phyloP scores from a whole-genome alignment of 2,888 invertebrate genomes.

The Cerastis rubricosa region DNA sequence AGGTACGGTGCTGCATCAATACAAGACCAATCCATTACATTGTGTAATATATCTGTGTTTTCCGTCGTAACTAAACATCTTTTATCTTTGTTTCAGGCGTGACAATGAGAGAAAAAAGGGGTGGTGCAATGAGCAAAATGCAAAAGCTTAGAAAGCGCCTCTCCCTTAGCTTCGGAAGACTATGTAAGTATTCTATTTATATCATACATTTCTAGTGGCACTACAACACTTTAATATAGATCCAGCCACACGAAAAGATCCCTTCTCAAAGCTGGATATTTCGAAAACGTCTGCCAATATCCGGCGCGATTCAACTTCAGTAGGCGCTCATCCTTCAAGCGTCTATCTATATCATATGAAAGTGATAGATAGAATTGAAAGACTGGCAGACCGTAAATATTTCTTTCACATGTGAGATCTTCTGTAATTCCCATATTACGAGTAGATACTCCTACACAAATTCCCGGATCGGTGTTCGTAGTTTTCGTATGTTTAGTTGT shows the following conservation, averaged over 20 bases:
- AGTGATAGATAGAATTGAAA: conserved; percentile 48
- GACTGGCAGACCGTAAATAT: conserved; percentile 31
- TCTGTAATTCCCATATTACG: conserved; percentile 13
- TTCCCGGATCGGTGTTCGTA: conserved; percentile 1
- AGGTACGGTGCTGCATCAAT: not conserved
- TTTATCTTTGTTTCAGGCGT: conserved; percentile 92
- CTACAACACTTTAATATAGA: conserved; percentile 38
- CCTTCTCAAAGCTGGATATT: conserved; percentile 53
- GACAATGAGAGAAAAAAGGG: conserved; percentile 98
- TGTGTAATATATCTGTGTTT: not conserved
- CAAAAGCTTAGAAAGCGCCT: conserved; percentile 98
- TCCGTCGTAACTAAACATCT: conserved; percentile 57
- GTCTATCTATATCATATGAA: conserved; percentile 33
- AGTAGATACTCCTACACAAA: not conserved
- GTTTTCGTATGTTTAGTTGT: not conserved
- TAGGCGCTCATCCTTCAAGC: conserved; percentile 44
- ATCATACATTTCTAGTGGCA: conserved; percentile 32
- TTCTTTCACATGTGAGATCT: conserved; percentile 32
- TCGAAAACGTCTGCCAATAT: conserved; percentile 53
- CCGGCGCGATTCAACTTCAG: conserved; percentile 51
- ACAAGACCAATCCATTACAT: not conserved
- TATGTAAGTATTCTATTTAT: conserved; percentile 94
- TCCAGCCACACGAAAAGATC: conserved; percentile 40
- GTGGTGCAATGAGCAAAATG: conserved; percentile 97
- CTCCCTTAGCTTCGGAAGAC: conserved; percentile 98